phyloP scores from a whole-genome alignment of 1,140 invertebrate genomes.

The Zophobas morio region DNA sequence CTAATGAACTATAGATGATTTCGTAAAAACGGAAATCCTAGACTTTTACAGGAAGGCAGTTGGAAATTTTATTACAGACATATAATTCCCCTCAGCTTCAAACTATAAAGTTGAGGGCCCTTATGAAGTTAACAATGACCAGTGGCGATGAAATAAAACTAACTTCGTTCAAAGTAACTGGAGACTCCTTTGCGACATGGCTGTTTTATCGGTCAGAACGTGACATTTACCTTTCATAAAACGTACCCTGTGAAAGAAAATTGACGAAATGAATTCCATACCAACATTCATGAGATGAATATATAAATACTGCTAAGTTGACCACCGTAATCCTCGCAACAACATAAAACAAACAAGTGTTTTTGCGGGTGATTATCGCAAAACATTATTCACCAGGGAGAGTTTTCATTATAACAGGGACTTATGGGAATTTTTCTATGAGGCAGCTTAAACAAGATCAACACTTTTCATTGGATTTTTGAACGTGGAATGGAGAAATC shows the following conservation, averaged over 20 bases:
- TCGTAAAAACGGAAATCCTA: conserved; percentile 21
- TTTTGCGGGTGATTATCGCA: conserved; percentile 21
- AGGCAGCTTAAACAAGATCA: conserved; percentile 34
- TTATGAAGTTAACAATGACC: conserved; percentile 31
- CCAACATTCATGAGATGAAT: background rate
- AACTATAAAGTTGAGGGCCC: conserved; percentile 26
- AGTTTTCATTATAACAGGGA: conserved; percentile 3
- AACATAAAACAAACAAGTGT: conserved; percentile 27
- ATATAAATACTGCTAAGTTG: conserved; percentile 5
- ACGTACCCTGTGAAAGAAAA: background rate
- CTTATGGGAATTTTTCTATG: conserved; percentile 35
- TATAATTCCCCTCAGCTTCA: conserved; percentile 29
- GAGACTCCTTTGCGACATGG: background rate
- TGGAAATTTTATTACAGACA: conserved; percentile 27
- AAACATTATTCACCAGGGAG: conserved; percentile 14
- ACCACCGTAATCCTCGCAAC: background rate
- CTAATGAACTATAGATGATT: background rate
- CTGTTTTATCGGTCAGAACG: conserved; percentile 10
- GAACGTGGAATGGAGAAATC: conserved; percentile 30
- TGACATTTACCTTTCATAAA: conserved; percentile 12
- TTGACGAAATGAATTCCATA: background rate
- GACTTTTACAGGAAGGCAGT: conserved; percentile 5
- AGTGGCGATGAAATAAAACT: conserved; percentile 13
- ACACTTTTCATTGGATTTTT: conserved; percentile 39
- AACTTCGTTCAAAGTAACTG: background rate